phyloP scores from a whole-genome alignment of 2,797 vertebrate genomes.

The Sitta carolinensis region DNA sequence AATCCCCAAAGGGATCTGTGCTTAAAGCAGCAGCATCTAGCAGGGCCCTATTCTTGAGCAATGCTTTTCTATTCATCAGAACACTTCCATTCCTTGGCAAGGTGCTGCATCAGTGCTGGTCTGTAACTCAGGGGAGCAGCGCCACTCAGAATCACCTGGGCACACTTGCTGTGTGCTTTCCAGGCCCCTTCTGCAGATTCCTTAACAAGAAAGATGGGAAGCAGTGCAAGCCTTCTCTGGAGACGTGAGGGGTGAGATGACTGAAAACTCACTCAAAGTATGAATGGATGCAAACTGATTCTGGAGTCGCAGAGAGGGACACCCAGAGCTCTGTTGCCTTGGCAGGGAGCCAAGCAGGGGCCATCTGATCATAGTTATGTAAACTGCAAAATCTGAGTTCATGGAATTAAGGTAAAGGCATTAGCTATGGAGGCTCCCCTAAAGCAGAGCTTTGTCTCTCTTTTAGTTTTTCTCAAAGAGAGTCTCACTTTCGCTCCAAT shows the following conservation, averaged over 20 bases:
- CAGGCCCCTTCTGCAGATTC: not conserved
- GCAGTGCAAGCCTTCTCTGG: not conserved
- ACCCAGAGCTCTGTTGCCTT: not conserved
- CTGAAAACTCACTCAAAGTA: not conserved
- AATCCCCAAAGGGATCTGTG: not conserved
- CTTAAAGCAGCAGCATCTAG: not conserved
- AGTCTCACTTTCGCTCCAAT: not conserved
- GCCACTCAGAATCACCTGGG: not conserved
- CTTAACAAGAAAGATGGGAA: not conserved
- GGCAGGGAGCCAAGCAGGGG: not conserved
- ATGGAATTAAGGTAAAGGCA: not conserved
- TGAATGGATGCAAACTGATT: not conserved
- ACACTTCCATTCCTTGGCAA: not conserved
- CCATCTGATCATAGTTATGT: too few species aligned
- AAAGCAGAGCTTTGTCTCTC: not conserved
- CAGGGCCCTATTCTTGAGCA: rapidly evolving
- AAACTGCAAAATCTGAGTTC: not conserved
- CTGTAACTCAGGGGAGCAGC: not conserved
- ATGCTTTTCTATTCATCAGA: not conserved
- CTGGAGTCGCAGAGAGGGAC: not conserved
- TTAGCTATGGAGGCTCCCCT: not conserved
- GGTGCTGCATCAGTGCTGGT: not conserved
- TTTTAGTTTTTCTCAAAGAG: not conserved
- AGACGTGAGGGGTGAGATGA: not conserved
- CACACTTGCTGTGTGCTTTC: not conserved